Percentiles rank a stretch among this genome's conserved stretches.
Conservation (phyloP, 2,888 invertebrate genomes). For the Amphipyra berbera region DNA sequence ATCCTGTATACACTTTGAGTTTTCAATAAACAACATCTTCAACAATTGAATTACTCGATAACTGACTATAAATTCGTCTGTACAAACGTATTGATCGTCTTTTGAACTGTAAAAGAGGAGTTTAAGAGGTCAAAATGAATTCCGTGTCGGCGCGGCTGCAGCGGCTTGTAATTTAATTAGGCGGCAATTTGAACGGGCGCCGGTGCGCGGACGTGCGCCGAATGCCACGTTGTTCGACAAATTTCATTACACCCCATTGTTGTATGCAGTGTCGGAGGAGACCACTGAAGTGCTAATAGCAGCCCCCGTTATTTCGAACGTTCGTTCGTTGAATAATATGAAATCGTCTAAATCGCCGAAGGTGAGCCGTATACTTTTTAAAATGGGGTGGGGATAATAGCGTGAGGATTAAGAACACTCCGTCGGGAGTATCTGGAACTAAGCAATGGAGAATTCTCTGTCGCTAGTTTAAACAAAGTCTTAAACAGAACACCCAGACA, state of each 20-base stretch:
- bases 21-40: slow-evolving; percentile 11
- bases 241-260: slow-evolving; percentile 80
- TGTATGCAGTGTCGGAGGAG: slow-evolving; percentile 67
- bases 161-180: slow-evolving; percentile 83
- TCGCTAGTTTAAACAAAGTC: slow-evolving; percentile 12
- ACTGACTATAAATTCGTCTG: slow-evolving; percentile 26
- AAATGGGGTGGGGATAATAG: not conserved
- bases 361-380: not conserved
- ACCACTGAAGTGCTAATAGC: slow-evolving; percentile 58
- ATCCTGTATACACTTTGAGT: not conserved
- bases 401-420: not conserved
- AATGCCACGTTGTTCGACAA: slow-evolving; percentile 77
- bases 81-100: slow-evolving; percentile 52
- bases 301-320: slow-evolving; percentile 48
- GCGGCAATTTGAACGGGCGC: slow-evolving; percentile 79
- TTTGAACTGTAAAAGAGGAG: slow-evolving; percentile 54
- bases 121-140: slow-evolving; percentile 71
- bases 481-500: not conserved
- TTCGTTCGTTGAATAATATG: slow-evolving; percentile 38
- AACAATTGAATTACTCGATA: slow-evolving; percentile 21
- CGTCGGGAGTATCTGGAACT: not conserved
- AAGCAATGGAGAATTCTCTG: slow-evolving; percentile 11
- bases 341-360: slow-evolving; percentile 2
- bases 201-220: slow-evolving; percentile 80
- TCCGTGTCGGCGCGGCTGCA: slow-evolving; percentile 71